phyloP scores from a whole-genome alignment of 2,797 vertebrate genomes.

The Pangasius djambal region DNA sequence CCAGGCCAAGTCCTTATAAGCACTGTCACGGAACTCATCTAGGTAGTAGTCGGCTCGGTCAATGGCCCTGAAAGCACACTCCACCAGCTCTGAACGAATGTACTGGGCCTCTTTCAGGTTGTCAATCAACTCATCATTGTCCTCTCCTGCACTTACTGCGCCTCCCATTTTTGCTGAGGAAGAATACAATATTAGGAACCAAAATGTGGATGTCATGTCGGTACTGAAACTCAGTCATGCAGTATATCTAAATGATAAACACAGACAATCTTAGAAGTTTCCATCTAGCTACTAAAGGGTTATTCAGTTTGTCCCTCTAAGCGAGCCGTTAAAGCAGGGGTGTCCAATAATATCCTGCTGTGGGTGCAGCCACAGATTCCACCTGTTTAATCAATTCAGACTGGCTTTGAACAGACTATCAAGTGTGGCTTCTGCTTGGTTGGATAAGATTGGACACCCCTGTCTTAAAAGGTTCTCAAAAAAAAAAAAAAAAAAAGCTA shows the following conservation, averaged over 20 bases:
- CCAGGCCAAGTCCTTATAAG: slow-evolving; percentile 86
- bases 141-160: slow-evolving; percentile 86
- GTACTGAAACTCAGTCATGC: not conserved
- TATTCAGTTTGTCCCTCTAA: not conserved
- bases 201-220: not conserved
- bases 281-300: not conserved
- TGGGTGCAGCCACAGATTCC: not conserved
- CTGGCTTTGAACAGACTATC: not conserved
- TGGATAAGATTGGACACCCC: not conserved
- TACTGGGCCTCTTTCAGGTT: slow-evolving; percentile 87
- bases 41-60: slow-evolving; percentile 86
- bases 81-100: slow-evolving; percentile 82
- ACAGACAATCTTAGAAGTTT: not conserved
- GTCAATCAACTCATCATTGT: slow-evolving; percentile 86
- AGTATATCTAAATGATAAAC: not conserved
- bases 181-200: slow-evolving; percentile 4
- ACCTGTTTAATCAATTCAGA: not conserved
- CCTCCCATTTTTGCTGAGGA: slow-evolving; percentile 78
- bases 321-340: not conserved
- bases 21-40: slow-evolving; percentile 85
- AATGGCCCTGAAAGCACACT: slow-evolving; percentile 84
- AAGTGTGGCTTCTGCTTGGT: not conserved
- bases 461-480: too few species aligned
- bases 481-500: not conserved
- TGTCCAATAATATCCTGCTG: not conserved